phyloP scores from a whole-genome alignment of 1,140 invertebrate genomes.

The Brachionus rotundiformis region DNA sequence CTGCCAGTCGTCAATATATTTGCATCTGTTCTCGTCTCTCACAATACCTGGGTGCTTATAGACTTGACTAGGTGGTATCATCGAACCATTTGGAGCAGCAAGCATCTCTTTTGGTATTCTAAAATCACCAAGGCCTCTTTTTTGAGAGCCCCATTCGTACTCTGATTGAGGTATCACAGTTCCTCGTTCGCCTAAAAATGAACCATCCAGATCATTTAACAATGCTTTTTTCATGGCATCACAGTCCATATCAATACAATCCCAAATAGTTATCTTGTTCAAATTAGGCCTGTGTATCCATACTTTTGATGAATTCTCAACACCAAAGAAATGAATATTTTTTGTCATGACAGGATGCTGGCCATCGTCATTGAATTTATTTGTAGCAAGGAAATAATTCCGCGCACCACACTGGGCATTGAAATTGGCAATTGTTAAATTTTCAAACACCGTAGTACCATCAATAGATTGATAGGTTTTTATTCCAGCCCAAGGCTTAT shows the following conservation, averaged over 20 bases:
- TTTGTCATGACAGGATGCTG: conserved; percentile 30
- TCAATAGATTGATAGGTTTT: conserved; percentile 26
- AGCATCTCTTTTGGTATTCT: conserved; percentile 59
- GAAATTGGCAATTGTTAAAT: conserved; percentile 37
- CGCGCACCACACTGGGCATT: neutral
- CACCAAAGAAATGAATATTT: neutral
- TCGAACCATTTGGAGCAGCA: conserved; percentile 55
- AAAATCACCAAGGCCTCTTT: conserved; percentile 60
- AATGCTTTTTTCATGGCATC: conserved; percentile 60
- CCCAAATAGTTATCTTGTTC: conserved; percentile 12
- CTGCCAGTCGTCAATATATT: conserved; percentile 54
- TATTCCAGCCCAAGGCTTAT: conserved; percentile 54
- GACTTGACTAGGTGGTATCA: conserved; percentile 53
- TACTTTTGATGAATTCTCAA: conserved; percentile 31
- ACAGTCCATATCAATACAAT: conserved; percentile 61
- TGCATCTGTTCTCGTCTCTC: conserved; percentile 54
- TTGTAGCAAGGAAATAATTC: conserved; percentile 1
- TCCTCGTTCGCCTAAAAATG: conserved; percentile 55
- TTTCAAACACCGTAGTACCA: neutral
- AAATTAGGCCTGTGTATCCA: conserved; percentile 41
- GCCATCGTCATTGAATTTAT: conserved; percentile 41
- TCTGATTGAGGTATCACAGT: conserved; percentile 57
- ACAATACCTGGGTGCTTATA: conserved; percentile 57
- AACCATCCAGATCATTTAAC: conserved; percentile 58
- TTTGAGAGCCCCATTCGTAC: conserved; percentile 58